Conservation (phyloP, 2,113 vertebrate species). For the Axis porcinus region DNA sequence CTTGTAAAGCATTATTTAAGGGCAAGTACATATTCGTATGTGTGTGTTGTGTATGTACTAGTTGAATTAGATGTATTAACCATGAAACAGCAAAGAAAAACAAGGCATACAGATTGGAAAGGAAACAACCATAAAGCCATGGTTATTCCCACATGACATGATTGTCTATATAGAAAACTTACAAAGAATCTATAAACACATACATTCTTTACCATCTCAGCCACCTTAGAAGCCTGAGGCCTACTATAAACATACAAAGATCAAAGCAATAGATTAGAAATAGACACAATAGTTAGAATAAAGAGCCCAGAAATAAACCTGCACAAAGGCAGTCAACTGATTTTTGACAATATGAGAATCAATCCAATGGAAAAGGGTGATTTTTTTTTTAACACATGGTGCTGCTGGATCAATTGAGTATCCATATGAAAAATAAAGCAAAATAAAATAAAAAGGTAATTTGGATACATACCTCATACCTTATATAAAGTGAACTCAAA, state of each 20-base stretch:
- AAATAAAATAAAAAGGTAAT: not conserved
- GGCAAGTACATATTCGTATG: not conserved
- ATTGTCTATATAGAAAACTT: not conserved
- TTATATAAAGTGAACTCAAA: not conserved
- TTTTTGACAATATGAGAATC: not conserved
- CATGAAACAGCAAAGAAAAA: not conserved
- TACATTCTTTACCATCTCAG: not conserved
- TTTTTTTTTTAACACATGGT: not conserved
- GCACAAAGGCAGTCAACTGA: not conserved
- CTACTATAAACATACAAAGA: not conserved
- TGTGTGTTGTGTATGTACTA: not conserved
- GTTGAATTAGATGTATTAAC: not conserved
- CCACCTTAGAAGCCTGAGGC: not conserved
- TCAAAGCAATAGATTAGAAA: not conserved
- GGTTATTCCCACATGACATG: not conserved
- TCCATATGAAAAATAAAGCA: not conserved
- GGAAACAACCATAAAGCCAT: not conserved
- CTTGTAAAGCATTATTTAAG: not conserved
- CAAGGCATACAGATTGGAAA: not conserved
- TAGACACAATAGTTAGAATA: not conserved
- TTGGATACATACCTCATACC: not conserved
- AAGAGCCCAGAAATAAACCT: not conserved
- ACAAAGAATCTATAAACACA: not conserved
- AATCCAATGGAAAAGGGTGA: not conserved
- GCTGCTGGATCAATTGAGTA: not conserved